phyloP scores from a whole-genome alignment of 2,888 invertebrate genomes.

The Drosophila conformis region DNA sequence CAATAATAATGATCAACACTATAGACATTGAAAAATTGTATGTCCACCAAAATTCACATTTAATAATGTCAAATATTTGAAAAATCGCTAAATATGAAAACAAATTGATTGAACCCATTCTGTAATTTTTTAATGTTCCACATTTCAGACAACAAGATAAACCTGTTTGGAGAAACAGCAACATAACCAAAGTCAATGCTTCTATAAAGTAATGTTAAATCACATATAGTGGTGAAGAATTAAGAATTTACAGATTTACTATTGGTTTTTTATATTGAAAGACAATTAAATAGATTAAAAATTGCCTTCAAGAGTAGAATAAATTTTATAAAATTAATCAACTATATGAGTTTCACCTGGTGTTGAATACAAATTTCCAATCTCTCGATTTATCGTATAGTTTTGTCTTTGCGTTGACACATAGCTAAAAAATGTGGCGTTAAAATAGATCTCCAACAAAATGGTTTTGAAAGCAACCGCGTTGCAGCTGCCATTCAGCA shows the following conservation, averaged over 20 bases:
- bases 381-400: not conserved
- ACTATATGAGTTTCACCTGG: not conserved
- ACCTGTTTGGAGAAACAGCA: not conserved
- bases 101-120: not conserved
- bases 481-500: constrained; percentile 15
- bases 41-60: not conserved
- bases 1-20: not conserved
- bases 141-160: not conserved
- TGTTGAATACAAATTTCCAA: not conserved
- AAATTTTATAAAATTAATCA: not conserved
- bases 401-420: not conserved
- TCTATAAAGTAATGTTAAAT: not conserved
- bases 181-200: constrained; percentile 16
- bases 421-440: constrained; percentile 8
- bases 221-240: not conserved
- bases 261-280: not conserved
- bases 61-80: not conserved
- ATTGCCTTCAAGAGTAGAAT: not conserved
- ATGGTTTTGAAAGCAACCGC: constrained; percentile 9
- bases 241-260: not conserved
- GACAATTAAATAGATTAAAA: not conserved
- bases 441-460: not conserved
- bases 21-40: not conserved
- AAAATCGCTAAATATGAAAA: not conserved
- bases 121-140: not conserved